Conservation (phyloP, 2,888 invertebrate species). For the Rhamphomyia laevipes region DNA sequence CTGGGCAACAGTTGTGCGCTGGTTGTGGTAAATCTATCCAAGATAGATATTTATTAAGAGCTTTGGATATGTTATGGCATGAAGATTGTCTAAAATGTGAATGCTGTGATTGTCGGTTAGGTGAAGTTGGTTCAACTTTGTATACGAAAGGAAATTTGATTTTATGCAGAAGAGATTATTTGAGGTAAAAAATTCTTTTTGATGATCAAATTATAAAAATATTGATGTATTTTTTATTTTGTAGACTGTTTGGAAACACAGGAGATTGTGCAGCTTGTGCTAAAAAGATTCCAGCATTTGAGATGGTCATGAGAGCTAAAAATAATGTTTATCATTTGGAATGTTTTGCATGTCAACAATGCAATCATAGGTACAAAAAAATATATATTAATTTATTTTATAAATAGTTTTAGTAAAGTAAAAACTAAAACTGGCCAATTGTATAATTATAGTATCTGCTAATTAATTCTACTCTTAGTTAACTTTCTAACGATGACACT, state of each 20-base stretch:
- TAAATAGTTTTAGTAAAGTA: too few relatives aligned
- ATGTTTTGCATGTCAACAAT: constrained; percentile 97
- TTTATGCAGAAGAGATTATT: constrained; percentile 90
- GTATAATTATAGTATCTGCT: too few relatives aligned
- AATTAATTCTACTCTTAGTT: too few relatives aligned
- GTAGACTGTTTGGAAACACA: constrained; percentile 84
- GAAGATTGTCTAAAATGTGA: constrained; percentile 96
- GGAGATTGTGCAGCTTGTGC: constrained; percentile 95
- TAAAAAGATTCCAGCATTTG: constrained; percentile 96
- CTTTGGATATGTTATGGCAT: constrained; percentile 91
- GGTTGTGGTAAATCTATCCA: constrained; percentile 91
- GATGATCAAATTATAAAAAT: neutral
- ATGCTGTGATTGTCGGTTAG: constrained; percentile 92
- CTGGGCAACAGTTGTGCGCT: constrained; percentile 66
- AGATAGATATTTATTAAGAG: constrained; percentile 81
- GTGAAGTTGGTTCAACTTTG: constrained; percentile 90
- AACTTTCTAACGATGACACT: too few relatives aligned
- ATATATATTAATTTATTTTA: too few relatives aligned
- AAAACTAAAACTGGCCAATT: too few relatives aligned
- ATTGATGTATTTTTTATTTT: neutral
- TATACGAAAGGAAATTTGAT: constrained; percentile 93
- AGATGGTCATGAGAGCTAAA: constrained; percentile 97
- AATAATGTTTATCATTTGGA: constrained; percentile 96
- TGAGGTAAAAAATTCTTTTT: constrained; percentile 49
- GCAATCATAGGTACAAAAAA: constrained; percentile 85